A percentile compares a stretch with the other conserved stretches of the same genome.
Evolutionary conservation across 2,888 invertebrate genomes (phyloP).

Genomic region (Bombyx huttoni): DNA sequence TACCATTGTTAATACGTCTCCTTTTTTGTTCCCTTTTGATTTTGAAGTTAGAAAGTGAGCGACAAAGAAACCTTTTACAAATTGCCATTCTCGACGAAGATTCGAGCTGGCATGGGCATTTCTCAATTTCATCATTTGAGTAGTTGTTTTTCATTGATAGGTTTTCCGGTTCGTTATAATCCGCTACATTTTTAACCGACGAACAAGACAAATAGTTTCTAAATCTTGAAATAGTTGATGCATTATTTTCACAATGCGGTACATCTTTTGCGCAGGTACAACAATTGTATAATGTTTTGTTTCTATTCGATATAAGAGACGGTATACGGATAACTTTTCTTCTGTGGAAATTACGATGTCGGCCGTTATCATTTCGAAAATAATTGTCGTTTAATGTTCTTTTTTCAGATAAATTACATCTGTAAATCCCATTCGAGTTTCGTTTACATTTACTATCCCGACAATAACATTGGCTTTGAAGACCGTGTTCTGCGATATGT

Average conservation of each 20-base stretch:
- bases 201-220: neutral
- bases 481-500: too few species aligned
- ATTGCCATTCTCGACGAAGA: neutral
- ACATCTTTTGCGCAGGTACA: neutral
- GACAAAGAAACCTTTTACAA: neutral
- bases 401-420: too few species aligned
- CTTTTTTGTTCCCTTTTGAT: neutral
- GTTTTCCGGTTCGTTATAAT: neutral
- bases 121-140: neutral
- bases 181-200: neutral
- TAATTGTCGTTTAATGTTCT: too few species aligned
- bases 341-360: neutral
- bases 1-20: neutral
- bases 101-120: neutral
- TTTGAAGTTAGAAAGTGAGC: neutral
- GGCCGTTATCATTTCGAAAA: neutral
- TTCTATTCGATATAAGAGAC: neutral
- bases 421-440: too few species aligned
- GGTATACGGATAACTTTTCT: neutral
- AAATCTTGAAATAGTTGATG: neutral
- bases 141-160: neutral
- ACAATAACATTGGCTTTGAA: too few species aligned
- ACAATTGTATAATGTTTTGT: conserved; percentile 2
- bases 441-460: too few species aligned
- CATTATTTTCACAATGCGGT: neutral